phyloP scores from a whole-genome alignment of 2,888 invertebrate genomes.

The Sphaeridia pumilis region DNA sequence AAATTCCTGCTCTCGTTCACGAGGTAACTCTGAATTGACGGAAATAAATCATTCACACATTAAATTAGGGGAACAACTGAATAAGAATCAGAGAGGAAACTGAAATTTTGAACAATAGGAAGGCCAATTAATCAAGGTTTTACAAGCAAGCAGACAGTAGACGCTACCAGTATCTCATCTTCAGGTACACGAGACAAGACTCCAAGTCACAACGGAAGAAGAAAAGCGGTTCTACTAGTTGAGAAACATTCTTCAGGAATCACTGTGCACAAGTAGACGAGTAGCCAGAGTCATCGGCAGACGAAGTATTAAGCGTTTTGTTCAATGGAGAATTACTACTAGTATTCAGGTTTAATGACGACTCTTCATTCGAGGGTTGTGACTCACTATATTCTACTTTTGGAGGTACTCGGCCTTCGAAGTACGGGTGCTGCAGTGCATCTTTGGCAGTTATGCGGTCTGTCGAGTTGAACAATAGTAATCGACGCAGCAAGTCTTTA shows the following conservation, averaged over 20 bases:
- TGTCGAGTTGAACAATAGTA: constrained; percentile 68
- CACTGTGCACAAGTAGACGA: constrained; percentile 27
- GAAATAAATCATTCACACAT: no score
- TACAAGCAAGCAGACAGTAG: neutral
- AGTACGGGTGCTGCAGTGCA: constrained; percentile 68
- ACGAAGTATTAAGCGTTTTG: constrained; percentile 24
- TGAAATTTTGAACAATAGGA: no score
- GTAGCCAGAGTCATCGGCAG: constrained; percentile 32
- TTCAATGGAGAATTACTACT: constrained; percentile 9
- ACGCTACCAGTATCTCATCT: neutral
- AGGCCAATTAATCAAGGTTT: no score
- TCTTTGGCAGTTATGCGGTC: constrained; percentile 63
- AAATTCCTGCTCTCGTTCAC: constrained; percentile 11
- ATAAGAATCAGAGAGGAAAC: no score
- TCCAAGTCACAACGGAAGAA: no score
- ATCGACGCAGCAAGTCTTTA: constrained; percentile 52
- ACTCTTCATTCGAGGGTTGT: constrained; percentile 9
- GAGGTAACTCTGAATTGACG: constrained; percentile 6
- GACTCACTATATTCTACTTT: constrained; percentile 26
- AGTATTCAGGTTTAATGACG: no score
- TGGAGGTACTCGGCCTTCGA: constrained; percentile 39
- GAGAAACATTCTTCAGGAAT: no score
- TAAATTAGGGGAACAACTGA: neutral
- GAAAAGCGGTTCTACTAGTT: no score
- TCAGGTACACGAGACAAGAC: constrained; percentile 3